Conservation (phyloP, 1,140 invertebrate genomes). For the Pachypeltis micranthus region DNA sequence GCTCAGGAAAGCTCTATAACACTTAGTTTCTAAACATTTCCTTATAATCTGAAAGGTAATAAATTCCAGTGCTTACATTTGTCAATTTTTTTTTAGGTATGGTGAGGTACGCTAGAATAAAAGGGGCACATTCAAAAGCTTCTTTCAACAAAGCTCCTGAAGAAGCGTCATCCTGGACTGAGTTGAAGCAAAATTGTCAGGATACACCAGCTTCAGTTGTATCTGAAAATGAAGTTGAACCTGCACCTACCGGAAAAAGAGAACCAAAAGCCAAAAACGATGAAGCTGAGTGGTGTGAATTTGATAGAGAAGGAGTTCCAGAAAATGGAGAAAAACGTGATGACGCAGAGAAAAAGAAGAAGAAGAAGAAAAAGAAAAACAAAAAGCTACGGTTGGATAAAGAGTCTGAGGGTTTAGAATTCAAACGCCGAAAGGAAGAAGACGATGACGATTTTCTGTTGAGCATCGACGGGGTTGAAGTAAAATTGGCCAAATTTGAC, state of each 20-base stretch:
- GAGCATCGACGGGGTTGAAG: slow-evolving; percentile 45
- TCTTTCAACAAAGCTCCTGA: slow-evolving; percentile 54
- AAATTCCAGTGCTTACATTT: no score
- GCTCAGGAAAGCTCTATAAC: no score
- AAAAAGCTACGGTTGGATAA: slow-evolving; percentile 17
- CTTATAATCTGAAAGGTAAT: no score
- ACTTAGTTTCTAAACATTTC: no score
- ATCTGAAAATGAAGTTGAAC: slow-evolving; percentile 17
- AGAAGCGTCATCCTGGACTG: slow-evolving; percentile 55
- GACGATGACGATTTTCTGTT: slow-evolving; percentile 19
- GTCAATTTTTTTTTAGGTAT: slow-evolving; percentile 36
- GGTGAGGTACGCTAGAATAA: slow-evolving; percentile 59
- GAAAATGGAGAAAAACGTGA: neutral
- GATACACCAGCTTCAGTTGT: slow-evolving; percentile 29
- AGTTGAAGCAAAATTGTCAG: slow-evolving; percentile 47
- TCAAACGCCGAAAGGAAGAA: slow-evolving; percentile 30
- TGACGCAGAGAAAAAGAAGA: slow-evolving; percentile 21
- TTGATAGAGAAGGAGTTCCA: neutral
- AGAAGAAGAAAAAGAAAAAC: slow-evolving; percentile 21
- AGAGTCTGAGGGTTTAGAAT: slow-evolving; percentile 25
- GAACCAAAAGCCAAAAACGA: slow-evolving; percentile 1
- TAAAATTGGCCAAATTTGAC: slow-evolving; percentile 49
- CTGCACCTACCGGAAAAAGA: slow-evolving; percentile 11
- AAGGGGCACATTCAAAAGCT: slow-evolving; percentile 49
- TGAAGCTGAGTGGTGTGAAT: neutral